phyloP scores from a whole-genome alignment of 1,140 invertebrate species.

The Microplitis mediator region DNA sequence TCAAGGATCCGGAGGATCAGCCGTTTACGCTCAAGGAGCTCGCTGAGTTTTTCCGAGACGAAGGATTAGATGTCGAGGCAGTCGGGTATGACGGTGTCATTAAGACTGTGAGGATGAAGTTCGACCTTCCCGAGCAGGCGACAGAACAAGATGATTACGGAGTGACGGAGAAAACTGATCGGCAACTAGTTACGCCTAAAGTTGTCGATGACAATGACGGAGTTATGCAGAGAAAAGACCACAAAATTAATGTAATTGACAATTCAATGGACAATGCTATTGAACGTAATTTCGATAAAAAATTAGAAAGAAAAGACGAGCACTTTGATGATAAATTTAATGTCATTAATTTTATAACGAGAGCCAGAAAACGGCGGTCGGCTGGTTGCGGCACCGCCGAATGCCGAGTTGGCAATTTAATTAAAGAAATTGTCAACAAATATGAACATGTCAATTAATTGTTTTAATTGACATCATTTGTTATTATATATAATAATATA shows the following conservation, averaged over 20 bases:
- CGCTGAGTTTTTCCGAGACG: not conserved
- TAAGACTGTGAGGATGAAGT: not conserved
- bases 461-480: not conserved
- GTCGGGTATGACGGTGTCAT: not conserved
- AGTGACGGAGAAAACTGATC: not conserved
- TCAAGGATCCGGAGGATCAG: conserved; percentile 1
- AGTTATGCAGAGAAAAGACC: not conserved
- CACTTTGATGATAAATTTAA: conserved; percentile 4
- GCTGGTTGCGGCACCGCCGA: not conserved
- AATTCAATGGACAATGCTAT: not conserved
- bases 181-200: not conserved
- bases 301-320: not conserved
- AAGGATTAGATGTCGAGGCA: not conserved
- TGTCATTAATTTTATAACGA: not conserved
- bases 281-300: not conserved
- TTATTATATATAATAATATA: no score
- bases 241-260: not conserved
- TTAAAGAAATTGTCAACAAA: conserved; percentile 1
- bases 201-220: not conserved
- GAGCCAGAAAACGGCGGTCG: conserved; percentile 14
- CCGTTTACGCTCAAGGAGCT: conserved; percentile 10
- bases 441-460: not conserved
- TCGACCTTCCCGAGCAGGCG: not conserved
- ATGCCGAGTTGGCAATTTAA: conserved; percentile 1
- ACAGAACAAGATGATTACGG: not conserved